Conservation (phyloP, 2,113 vertebrate genomes). For the Hystrix cristata region DNA sequence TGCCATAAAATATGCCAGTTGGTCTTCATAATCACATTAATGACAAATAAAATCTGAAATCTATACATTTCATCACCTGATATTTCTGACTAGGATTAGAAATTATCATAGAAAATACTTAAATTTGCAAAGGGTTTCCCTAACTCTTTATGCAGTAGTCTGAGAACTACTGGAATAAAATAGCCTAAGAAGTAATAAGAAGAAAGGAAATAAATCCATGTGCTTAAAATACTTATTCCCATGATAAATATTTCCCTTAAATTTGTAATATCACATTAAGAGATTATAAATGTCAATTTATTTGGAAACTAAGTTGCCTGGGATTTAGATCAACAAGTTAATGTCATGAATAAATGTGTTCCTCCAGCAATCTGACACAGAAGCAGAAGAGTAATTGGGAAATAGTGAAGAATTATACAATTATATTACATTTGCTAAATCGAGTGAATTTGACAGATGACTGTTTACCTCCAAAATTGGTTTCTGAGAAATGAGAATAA, state of each 20-base stretch:
- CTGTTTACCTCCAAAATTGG: slow-evolving; percentile 71
- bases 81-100: slow-evolving; percentile 23
- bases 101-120: slow-evolving; percentile 56
- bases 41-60: background rate
- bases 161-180: slow-evolving; percentile 5
- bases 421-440: slow-evolving; percentile 79
- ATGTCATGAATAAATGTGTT: slow-evolving; percentile 68
- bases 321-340: slow-evolving; percentile 70
- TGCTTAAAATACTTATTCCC: slow-evolving; percentile 63
- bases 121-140: slow-evolving; percentile 42
- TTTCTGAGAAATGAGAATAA: slow-evolving; percentile 83
- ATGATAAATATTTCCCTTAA: slow-evolving; percentile 63
- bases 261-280: slow-evolving; percentile 63
- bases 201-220: slow-evolving; percentile 62
- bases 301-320: slow-evolving; percentile 63
- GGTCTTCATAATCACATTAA: background rate
- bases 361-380: slow-evolving; percentile 46
- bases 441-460: slow-evolving; percentile 66
- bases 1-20: background rate
- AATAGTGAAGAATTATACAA: slow-evolving; percentile 79
- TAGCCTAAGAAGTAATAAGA: slow-evolving; percentile 31
- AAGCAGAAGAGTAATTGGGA: slow-evolving; percentile 68
- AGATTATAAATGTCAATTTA: slow-evolving; percentile 67
- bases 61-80: background rate
- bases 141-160: background rate